phyloP scores from a whole-genome alignment of 2,797 vertebrate species.

The Sarcoramphus papa region DNA sequence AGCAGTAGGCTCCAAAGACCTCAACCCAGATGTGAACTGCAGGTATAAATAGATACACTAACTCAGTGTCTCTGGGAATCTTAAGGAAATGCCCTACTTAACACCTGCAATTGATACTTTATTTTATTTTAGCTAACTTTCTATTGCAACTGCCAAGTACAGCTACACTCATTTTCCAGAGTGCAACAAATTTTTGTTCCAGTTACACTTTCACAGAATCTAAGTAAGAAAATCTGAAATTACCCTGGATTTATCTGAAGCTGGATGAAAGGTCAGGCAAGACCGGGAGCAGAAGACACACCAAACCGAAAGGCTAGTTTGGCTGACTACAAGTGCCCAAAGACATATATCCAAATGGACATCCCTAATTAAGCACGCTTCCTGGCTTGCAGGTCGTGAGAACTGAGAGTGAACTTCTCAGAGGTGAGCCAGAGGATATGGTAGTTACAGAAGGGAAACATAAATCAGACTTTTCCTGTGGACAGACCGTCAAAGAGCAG shows the following conservation, averaged over 20 bases:
- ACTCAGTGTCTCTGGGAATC: neutral
- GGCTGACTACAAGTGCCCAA: neutral
- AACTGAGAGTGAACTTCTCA: neutral
- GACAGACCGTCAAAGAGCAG: neutral
- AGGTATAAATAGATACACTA: neutral
- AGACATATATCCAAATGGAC: neutral
- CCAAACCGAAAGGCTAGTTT: neutral
- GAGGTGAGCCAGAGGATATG: neutral
- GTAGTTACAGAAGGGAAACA: neutral
- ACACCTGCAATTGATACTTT: neutral
- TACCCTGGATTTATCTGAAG: neutral
- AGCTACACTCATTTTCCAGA: neutral
- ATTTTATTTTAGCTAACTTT: neutral
- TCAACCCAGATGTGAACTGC: neutral
- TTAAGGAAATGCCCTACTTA: neutral
- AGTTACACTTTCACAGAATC: neutral
- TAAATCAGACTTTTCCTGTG: neutral
- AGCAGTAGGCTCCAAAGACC: neutral
- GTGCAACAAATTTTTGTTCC: neutral
- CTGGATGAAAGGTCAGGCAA: neutral
- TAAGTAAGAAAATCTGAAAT: neutral
- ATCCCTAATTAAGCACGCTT: neutral
- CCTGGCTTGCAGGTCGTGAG: rapidly evolving
- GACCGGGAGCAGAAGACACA: neutral
- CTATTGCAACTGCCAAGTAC: neutral